Evolutionary conservation across 2,797 vertebrate species (phyloP).

Genomic region (Melanotaenia boesemani): DNA sequence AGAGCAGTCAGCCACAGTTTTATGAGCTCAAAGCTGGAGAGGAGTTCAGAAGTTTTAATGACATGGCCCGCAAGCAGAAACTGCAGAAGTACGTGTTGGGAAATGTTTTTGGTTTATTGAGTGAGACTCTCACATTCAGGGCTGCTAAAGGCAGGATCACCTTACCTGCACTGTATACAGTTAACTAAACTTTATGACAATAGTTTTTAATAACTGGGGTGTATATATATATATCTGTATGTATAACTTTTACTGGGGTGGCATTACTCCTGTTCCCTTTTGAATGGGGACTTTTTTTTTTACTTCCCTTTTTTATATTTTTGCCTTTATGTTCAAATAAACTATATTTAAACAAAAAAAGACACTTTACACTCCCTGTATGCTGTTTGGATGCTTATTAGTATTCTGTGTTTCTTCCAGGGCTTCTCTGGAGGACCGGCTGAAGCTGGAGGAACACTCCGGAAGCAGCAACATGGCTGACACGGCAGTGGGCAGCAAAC

Average conservation of each 20-base stretch:
- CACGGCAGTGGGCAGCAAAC: slow-evolving; percentile 94
- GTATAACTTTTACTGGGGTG: no score
- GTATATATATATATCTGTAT: no score
- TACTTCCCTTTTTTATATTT: no score
- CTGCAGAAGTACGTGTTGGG: slow-evolving; percentile 90
- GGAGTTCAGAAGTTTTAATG: slow-evolving; percentile 95
- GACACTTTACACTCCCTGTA: neutral
- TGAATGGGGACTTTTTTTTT: no score
- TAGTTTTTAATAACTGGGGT: no score
- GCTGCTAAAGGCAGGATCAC: slow-evolving; percentile 1
- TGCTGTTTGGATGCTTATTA: neutral
- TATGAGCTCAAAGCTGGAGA: slow-evolving; percentile 97
- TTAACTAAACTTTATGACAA: neutral
- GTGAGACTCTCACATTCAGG: neutral
- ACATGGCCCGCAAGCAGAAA: slow-evolving; percentile 90
- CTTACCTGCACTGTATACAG: neutral
- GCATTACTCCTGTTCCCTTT: no score
- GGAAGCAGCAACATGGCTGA: slow-evolving; percentile 84
- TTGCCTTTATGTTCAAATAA: no score
- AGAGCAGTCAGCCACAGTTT: slow-evolving; percentile 86
- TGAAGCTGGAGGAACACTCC: slow-evolving; percentile 89
- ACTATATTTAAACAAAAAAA: neutral
- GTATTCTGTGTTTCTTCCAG: slow-evolving; percentile 73
- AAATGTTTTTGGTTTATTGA: neutral
- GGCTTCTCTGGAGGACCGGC: slow-evolving; percentile 92